Conservation (phyloP, 2,888 invertebrate species). For the Dicycla oo region DNA sequence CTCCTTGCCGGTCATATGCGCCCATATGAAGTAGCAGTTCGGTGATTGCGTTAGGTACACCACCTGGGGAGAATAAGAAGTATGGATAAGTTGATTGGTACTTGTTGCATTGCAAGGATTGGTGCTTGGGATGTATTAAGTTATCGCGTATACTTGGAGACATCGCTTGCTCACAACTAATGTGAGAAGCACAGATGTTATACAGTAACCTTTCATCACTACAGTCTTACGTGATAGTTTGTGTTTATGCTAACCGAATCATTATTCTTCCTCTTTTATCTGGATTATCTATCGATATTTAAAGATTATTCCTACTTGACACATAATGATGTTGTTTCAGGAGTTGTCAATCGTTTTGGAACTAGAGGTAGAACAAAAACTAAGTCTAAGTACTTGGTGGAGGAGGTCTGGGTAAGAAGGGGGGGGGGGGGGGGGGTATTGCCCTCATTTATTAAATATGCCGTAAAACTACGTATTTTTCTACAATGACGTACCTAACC, state of each 20-base stretch:
- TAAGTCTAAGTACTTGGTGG: too few relatives aligned
- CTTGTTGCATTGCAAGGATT: neutral
- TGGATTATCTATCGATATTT: too few relatives aligned
- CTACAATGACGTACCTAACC: conserved; percentile 31
- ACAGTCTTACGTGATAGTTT: too few relatives aligned
- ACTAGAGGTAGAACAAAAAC: neutral
- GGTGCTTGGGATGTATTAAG: neutral
- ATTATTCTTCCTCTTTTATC: too few relatives aligned
- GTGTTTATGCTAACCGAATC: too few relatives aligned
- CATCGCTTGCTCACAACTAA: neutral
- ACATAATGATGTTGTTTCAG: neutral
- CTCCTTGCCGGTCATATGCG: conserved; percentile 57
- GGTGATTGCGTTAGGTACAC: conserved; percentile 83
- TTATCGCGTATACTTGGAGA: too few relatives aligned
- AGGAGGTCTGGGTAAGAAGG: too few relatives aligned
- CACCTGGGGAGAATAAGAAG: conserved; percentile 73
- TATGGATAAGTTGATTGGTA: neutral
- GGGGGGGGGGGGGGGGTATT: too few relatives aligned
- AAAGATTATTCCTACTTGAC: neutral
- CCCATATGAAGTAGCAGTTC: conserved; percentile 84
- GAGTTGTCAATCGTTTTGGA: neutral
- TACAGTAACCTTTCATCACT: too few relatives aligned
- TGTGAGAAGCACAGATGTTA: too few relatives aligned
- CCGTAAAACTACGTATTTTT: neutral
- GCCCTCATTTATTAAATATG: too few relatives aligned